Conservation (phyloP, 2,113 vertebrate genomes). For the Apodemus speciosus region DNA sequence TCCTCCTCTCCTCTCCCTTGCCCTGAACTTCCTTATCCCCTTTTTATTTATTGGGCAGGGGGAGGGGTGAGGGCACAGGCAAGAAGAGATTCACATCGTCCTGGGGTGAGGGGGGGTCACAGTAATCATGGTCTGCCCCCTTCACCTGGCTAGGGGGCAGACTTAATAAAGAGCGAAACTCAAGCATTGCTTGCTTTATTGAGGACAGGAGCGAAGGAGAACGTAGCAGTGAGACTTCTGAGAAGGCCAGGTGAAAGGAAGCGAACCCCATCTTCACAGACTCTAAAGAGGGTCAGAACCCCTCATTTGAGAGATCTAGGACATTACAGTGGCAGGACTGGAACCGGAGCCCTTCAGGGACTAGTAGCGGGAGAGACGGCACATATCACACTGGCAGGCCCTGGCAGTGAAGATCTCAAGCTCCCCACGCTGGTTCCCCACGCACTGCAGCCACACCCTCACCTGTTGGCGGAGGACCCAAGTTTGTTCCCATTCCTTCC, state of each 20-base stretch:
- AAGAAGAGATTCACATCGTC: conserved; percentile 70
- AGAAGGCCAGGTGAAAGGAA: background rate
- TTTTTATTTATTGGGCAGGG: conserved; percentile 83
- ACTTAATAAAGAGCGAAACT: conserved; percentile 82
- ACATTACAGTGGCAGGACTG: background rate
- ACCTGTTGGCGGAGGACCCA: conserved; percentile 80
- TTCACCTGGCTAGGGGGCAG: conserved; percentile 71
- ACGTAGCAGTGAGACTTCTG: background rate
- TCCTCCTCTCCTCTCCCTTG: conserved; percentile 36
- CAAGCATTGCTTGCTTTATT: conserved; percentile 87
- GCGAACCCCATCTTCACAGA: background rate
- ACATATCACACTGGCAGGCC: conserved; percentile 92
- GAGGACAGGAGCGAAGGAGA: conserved; percentile 75
- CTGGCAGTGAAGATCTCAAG: conserved; percentile 90
- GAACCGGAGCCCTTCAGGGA: background rate
- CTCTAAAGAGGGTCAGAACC: background rate
- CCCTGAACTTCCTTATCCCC: conserved; percentile 66
- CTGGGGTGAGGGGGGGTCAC: conserved; percentile 55
- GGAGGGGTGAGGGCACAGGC: conserved; percentile 76
- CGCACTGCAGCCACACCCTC: conserved; percentile 89
- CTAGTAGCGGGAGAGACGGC: conserved; percentile 90
- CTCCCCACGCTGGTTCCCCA: conserved; percentile 83
- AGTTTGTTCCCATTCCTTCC: background rate
- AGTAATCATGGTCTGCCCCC: conserved; percentile 58
- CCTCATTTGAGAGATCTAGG: background rate